phyloP scores from a whole-genome alignment of 2,797 vertebrate genomes.

The Anisognathus igniventris region DNA sequence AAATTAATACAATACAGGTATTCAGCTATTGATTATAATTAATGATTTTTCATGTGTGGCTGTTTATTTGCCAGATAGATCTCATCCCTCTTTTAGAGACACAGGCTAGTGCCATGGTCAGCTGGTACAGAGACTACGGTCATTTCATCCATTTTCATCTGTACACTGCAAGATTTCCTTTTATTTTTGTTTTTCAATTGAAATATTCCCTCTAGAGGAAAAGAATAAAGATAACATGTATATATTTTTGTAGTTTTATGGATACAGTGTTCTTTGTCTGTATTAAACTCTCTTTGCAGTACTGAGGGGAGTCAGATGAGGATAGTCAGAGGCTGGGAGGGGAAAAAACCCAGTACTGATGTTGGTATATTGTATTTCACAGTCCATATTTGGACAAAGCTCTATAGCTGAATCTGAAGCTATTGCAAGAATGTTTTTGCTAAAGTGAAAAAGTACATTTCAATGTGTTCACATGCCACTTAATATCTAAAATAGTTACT shows the following conservation, averaged over 20 bases:
- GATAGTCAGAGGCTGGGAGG: neutral
- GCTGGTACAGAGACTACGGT: neutral
- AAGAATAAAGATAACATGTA: neutral
- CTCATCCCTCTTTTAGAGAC: neutral
- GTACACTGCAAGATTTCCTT: neutral
- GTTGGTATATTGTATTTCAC: slow-evolving; percentile 19
- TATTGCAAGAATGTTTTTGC: slow-evolving; percentile 69
- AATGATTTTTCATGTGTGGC: neutral
- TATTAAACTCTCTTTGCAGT: neutral
- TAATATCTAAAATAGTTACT: slow-evolving; percentile 49
- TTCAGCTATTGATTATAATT: neutral
- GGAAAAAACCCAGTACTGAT: neutral
- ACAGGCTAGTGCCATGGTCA: neutral
- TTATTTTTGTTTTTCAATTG: neutral
- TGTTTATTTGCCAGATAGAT: neutral
- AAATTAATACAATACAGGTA: neutral
- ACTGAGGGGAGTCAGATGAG: neutral
- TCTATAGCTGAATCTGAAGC: slow-evolving; percentile 33
- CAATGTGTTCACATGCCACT: slow-evolving; percentile 33
- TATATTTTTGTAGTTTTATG: neutral
- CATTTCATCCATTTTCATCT: neutral
- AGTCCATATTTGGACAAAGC: slow-evolving; percentile 72
- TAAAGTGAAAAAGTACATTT: slow-evolving; percentile 33
- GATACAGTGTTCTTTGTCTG: neutral
- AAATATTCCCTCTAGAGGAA: neutral